phyloP scores from a whole-genome alignment of 2,113 vertebrate species.

The Albula goreensis region DNA sequence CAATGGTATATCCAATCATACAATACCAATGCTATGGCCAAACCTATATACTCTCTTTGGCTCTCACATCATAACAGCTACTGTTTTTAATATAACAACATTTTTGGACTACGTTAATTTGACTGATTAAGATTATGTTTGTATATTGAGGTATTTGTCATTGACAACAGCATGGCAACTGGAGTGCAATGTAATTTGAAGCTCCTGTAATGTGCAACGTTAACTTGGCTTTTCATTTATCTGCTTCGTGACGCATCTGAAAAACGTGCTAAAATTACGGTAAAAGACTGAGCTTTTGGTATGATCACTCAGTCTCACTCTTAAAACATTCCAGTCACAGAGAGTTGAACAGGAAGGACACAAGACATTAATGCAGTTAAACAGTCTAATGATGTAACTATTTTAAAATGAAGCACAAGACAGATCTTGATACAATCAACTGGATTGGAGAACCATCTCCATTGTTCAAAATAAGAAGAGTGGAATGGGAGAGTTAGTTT shows the following conservation, averaged over 20 bases:
- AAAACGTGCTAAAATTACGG: background rate
- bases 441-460: background rate
- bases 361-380: constrained; percentile 19
- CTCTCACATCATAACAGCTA: too few species aligned
- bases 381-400: constrained; percentile 24
- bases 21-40: background rate
- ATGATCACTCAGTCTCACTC: background rate
- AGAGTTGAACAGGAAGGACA: constrained; percentile 15
- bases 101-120: too few species aligned
- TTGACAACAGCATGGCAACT: too few species aligned
- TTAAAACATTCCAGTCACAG: constrained; percentile 17
- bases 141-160: too few species aligned
- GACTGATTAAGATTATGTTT: too few species aligned
- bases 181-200: too few species aligned
- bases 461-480: background rate
- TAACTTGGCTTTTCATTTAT: too few species aligned
- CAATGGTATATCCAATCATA: background rate
- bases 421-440: constrained; percentile 13
- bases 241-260: background rate
- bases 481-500: background rate
- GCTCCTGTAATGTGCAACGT: too few species aligned
- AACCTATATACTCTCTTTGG: background rate
- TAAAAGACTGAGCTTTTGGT: background rate
- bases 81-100: too few species aligned
- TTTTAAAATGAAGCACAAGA: background rate